A percentile compares a stretch with the other conserved stretches of the same genome.
Evolutionary conservation across 1,140 invertebrate genomes (phyloP).

Genomic region (Episyrphus balteatus): DNA sequence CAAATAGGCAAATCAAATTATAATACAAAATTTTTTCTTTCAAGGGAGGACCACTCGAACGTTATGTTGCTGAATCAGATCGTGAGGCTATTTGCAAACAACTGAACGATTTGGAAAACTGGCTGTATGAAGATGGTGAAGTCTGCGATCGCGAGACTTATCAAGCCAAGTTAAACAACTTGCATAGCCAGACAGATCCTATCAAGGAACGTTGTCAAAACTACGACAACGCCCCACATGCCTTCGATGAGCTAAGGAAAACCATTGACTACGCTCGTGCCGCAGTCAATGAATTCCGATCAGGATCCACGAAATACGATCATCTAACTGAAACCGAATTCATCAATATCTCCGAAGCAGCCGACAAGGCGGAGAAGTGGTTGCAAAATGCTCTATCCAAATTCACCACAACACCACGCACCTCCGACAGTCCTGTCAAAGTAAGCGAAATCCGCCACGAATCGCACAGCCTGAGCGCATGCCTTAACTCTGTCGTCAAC

Average conservation of each 20-base stretch:
- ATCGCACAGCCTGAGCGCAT: slow-evolving; percentile 40
- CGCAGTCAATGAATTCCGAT: slow-evolving; percentile 50
- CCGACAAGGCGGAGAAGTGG: slow-evolving; percentile 56
- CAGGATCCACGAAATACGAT: slow-evolving; percentile 67
- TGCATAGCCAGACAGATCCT: slow-evolving; percentile 66
- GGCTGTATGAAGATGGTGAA: slow-evolving; percentile 91
- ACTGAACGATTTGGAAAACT: slow-evolving; percentile 82
- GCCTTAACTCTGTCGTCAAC: slow-evolving; percentile 35
- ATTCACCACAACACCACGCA: slow-evolving; percentile 47
- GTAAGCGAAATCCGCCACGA: slow-evolving; percentile 64
- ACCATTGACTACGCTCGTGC: slow-evolving; percentile 65
- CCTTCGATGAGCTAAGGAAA: slow-evolving; percentile 63
- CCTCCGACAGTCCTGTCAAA: slow-evolving; percentile 59
- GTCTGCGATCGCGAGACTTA: slow-evolving; percentile 72
- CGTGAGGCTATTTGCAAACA: slow-evolving; percentile 52
- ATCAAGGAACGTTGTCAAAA: slow-evolving; percentile 71
- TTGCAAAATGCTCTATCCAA: slow-evolving; percentile 56
- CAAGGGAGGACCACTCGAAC: slow-evolving; percentile 60
- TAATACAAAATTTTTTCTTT: no score
- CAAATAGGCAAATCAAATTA: no score
- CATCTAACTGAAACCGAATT: slow-evolving; percentile 75
- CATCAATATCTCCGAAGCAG: slow-evolving; percentile 51
- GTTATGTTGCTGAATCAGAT: slow-evolving; percentile 64
- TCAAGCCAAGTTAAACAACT: slow-evolving; percentile 43
- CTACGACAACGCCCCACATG: slow-evolving; percentile 59